phyloP scores from a whole-genome alignment of 2,888 invertebrate genomes.

The Agrilus biguttatus region DNA sequence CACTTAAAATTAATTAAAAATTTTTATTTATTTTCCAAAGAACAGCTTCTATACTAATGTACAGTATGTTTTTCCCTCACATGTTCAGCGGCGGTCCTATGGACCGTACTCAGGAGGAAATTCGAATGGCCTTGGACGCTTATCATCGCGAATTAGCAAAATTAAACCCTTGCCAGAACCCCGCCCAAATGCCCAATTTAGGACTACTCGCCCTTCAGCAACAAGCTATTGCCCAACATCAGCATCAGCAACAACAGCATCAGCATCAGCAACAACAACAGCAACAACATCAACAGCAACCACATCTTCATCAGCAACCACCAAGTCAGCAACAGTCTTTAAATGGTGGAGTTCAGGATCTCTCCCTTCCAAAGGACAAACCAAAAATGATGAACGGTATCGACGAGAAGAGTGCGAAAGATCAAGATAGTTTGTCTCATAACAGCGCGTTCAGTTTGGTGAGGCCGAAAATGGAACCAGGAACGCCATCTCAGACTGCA shows the following conservation, averaged over 20 bases:
- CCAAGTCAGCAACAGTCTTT: constrained; percentile 32
- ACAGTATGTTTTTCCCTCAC: constrained; percentile 69
- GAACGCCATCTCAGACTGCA: constrained; percentile 47
- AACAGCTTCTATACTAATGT: constrained; percentile 41
- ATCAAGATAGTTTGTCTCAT: constrained; percentile 54
- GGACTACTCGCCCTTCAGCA: constrained; percentile 66
- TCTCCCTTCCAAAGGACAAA: constrained; percentile 70
- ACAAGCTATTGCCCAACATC: constrained; percentile 40
- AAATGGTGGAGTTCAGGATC: constrained; percentile 65
- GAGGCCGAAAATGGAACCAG: constrained; percentile 72
- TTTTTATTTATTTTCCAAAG: constrained; percentile 13
- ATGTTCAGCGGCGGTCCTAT: constrained; percentile 55
- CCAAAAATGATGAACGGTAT: constrained; percentile 49
- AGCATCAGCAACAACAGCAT: constrained; percentile 20
- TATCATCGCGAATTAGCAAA: constrained; percentile 90
- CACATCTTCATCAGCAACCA: constrained; percentile 39
- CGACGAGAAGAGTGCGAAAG: constrained; percentile 49
- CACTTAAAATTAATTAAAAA: too few species aligned
- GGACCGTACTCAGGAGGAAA: constrained; percentile 68
- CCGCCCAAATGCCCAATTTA: constrained; percentile 42
- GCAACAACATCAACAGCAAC: constrained; percentile 66
- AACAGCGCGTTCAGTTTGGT: constrained; percentile 80
- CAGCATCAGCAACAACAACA: constrained; percentile 50
- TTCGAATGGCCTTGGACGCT: constrained; percentile 77
- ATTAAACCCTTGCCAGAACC: constrained; percentile 46